Percentiles rank a stretch among this genome's conserved stretches.
phyloP scores from a whole-genome alignment of 2,888 invertebrate species.

The Eubasilissa splendida region DNA sequence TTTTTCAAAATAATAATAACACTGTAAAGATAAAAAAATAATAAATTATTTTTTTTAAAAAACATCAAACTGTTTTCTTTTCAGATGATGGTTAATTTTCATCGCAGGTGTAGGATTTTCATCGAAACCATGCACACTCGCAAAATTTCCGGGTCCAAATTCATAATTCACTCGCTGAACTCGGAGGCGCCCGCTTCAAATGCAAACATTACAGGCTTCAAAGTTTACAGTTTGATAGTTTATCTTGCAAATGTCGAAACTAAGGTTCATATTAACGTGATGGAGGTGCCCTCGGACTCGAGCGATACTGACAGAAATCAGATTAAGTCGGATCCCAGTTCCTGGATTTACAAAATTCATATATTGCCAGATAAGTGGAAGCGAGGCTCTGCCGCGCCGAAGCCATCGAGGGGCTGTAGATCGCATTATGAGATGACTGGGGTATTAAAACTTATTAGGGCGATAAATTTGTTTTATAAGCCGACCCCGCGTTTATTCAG shows the following conservation, averaged over 20 bases:
- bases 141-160: too few relatives aligned
- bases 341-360: conserved; percentile 35
- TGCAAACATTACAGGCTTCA: conserved; percentile 25
- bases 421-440: too few relatives aligned
- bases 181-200: neutral
- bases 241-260: conserved; percentile 48
- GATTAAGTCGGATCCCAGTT: conserved; percentile 40
- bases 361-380: neutral
- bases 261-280: conserved; percentile 28
- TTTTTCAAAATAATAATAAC: too few relatives aligned
- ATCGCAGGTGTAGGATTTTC: neutral
- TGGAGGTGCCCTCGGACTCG: neutral
- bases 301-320: conserved; percentile 46
- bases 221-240: conserved; percentile 39
- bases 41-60: neutral
- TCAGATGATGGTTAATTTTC: neutral
- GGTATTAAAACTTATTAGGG: too few relatives aligned
- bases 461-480: too few relatives aligned
- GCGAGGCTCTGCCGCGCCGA: too few relatives aligned
- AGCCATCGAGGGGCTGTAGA: too few relatives aligned
- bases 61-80: neutral
- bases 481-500: neutral
- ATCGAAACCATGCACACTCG: too few relatives aligned
- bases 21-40: too few relatives aligned
- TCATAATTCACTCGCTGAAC: neutral